These are phyloP conservation scores for Ochropleura leucogaster DNA, from an alignment of 2,888 invertebrate species.

Conservation along the genomic window DNA sequence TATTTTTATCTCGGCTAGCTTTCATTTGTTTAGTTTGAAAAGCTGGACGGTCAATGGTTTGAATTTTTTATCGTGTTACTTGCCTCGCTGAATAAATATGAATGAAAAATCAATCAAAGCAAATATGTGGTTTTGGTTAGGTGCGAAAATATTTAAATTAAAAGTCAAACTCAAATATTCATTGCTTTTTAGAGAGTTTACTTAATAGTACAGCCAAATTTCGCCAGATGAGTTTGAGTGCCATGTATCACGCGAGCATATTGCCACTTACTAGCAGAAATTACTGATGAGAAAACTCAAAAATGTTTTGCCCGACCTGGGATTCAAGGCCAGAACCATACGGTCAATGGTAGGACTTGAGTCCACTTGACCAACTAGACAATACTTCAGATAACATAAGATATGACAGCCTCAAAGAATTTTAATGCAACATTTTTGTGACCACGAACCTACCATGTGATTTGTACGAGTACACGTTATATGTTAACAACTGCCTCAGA, in stretches of 20 bases:
- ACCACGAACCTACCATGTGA: neutral
- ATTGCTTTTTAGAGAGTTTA: neutral
- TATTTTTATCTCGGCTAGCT: conserved; percentile 22
- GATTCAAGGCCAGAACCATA: neutral
- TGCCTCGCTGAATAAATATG: conserved; percentile 29
- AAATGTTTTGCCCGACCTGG: too few species aligned
- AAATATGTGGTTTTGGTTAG: conserved; percentile 13
- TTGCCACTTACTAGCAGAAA: neutral
- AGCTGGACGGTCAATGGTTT: conserved; percentile 21
- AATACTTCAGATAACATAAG: too few species aligned
- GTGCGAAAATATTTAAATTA: neutral
- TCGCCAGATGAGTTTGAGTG: neutral
- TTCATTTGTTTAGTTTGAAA: conserved; percentile 31
- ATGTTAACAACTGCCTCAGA: too few species aligned
- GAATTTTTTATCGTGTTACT: conserved; percentile 8
- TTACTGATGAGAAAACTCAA: neutral
- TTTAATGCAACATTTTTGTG: neutral
- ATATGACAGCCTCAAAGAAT: neutral
- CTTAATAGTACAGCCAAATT: neutral
- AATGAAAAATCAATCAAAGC: conserved; percentile 19
- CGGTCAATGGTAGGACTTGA: neutral
- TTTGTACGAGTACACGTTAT: too few species aligned
- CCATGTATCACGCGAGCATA: neutral
- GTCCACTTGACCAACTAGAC: neutral
- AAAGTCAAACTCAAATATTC: neutral